phyloP scores from a whole-genome alignment of 92 coral and sea anemone species.

The Umimayanthus chanpuru region DNA sequence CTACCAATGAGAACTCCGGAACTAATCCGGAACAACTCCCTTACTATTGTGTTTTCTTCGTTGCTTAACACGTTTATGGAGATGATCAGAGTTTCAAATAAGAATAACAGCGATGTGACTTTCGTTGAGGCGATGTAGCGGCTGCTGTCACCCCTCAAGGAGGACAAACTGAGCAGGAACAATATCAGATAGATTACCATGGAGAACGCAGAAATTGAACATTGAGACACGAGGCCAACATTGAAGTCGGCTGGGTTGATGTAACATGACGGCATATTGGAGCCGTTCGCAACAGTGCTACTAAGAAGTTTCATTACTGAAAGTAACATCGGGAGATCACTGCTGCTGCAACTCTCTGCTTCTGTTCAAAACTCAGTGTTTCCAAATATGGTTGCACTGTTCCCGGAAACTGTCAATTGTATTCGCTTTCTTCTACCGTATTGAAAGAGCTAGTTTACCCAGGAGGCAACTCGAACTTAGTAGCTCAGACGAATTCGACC shows the following conservation, averaged over 20 bases:
- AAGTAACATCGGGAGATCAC: background rate
- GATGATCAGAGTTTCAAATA: background rate
- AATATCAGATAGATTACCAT: background rate
- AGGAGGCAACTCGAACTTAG: too few relatives aligned
- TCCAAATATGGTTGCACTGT: background rate
- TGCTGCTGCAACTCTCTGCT: background rate
- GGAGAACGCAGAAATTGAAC: background rate
- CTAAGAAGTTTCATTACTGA: background rate
- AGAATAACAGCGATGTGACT: background rate
- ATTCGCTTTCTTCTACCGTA: too few relatives aligned
- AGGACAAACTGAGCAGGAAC: background rate
- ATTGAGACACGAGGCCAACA: background rate
- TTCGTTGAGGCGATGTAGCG: background rate
- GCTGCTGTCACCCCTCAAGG: background rate
- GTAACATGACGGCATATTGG: background rate
- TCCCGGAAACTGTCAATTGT: background rate
- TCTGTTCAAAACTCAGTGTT: background rate
- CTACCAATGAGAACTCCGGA: constrained; percentile 9
- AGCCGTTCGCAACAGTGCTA: background rate
- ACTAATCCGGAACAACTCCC: constrained; percentile 2
- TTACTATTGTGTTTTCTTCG: background rate
- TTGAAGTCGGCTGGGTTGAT: background rate
- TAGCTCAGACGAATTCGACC: too few relatives aligned
- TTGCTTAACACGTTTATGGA: constrained; percentile 7
- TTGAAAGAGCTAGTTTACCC: too few relatives aligned